Evolutionary conservation across 2,797 vertebrate species (phyloP).

Genomic region (Pogonophryne albipinna): DNA sequence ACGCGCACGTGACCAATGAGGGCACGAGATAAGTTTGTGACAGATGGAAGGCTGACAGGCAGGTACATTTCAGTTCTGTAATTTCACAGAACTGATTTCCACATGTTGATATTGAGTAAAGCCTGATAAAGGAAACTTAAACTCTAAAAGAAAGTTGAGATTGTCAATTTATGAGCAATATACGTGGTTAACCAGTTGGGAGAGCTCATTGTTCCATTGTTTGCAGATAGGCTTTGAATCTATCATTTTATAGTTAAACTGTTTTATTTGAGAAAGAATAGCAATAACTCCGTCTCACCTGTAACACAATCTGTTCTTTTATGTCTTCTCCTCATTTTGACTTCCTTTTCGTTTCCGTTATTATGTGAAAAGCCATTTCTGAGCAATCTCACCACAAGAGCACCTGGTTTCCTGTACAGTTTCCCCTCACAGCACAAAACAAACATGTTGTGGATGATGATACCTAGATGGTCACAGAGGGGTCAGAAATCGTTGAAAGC

Average conservation of each 20-base stretch:
- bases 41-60: no score
- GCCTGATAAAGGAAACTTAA: neutral
- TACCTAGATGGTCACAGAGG: neutral
- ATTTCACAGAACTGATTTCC: neutral
- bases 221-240: neutral
- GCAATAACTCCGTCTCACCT: no score
- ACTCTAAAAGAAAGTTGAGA: neutral
- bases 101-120: neutral
- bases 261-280: no score
- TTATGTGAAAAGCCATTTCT: neutral
- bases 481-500: neutral
- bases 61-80: constrained; percentile 11
- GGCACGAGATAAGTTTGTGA: no score
- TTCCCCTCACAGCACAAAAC: constrained; percentile 20
- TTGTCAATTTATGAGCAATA: neutral
- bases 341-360: constrained; percentile 18
- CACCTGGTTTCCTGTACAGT: constrained; percentile 31
- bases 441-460: neutral
- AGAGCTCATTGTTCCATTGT: neutral
- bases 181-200: neutral
- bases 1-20: no score
- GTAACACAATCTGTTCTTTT: neutral
- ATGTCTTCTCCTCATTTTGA: neutral
- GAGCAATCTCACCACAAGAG: neutral
- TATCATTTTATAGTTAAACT: no score